phyloP scores from a whole-genome alignment of 2,797 vertebrate species.

The Numenius phaeopus region DNA sequence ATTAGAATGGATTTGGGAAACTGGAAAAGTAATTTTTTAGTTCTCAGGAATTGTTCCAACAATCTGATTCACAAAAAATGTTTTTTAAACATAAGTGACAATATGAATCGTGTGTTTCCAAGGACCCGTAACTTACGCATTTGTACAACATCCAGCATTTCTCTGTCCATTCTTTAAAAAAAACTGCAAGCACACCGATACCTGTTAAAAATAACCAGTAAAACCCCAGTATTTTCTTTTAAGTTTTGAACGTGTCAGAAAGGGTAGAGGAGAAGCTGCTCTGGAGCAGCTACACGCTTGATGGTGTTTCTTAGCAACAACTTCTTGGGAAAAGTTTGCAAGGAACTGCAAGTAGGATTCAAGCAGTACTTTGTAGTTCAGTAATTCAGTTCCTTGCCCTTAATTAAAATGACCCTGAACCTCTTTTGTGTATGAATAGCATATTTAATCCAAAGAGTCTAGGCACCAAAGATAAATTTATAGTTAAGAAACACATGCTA shows the following conservation, averaged over 20 bases:
- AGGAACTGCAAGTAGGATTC: conserved; percentile 48
- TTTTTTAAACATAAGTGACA: not conserved
- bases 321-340: conserved; percentile 68
- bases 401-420: conserved; percentile 16
- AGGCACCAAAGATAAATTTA: not conserved
- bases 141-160: not conserved
- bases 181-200: not conserved
- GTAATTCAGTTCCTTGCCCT: conserved; percentile 26
- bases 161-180: not conserved
- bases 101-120: not conserved
- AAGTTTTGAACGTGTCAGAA: conserved; percentile 59
- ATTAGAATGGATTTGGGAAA: conserved; percentile 71
- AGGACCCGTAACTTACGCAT: not conserved
- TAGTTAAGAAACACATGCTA: not conserved
- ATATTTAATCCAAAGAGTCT: not conserved
- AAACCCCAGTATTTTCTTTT: conserved; percentile 60
- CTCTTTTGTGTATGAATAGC: not conserved
- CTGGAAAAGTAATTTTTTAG: conserved; percentile 49
- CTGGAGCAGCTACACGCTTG: conserved; percentile 68
- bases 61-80: not conserved
- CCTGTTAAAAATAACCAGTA: not conserved
- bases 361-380: conserved; percentile 54
- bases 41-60: conserved; percentile 22
- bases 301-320: conserved; percentile 85
- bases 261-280: conserved; percentile 66